Evolutionary conservation across 2,888 invertebrate genomes (phyloP), one percentile per base, ranked within the genome.

Genomic region (Scelioninae gen. 2): DNA sequence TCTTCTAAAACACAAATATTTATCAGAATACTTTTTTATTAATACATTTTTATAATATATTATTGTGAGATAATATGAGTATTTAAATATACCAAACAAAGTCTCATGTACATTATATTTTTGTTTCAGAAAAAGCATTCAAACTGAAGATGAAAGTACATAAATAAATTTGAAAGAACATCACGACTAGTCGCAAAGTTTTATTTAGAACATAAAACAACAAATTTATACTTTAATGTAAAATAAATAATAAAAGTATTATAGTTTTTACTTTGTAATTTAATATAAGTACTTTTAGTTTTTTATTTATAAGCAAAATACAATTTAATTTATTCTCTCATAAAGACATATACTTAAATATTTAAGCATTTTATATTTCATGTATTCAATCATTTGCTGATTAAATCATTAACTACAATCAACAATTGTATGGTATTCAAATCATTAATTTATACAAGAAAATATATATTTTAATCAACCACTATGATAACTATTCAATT

Each of bases 151-250:
- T 11, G 37, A n/a, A n/a, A n/a, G n/a, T n/a, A n/a, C n/a, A n/a
- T n/a, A n/a, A 33, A n/a, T 7, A 33, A 33, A 33, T 37, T 37
- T 4, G 15, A 37, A 13, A 37, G 37, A 7, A 37, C 15, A 13
- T 13, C 15, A 3, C 15, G 37, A 41, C 41, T 41, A 41, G 41
- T 41, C 41, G 18, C 16, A 41, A 16, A 41, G 41, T 41, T 41
- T 18, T 4, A 9, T 18, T 41, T 6, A 41, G 41, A 41, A 41
- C 41, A 18, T 18, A n/a, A n/a, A 10, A 41, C 2, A 13, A 10
- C 2, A 16, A 41, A 41, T 41, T 18, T 41, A n/a, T 41, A 41
- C 10, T 37, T 15, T 37, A 37, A 15, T 37, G 37, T 37, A 37
- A 6, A 37, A 16, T 37, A 37, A 37, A 15, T 41, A 41, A 41